Conservation (phyloP, 2,113 vertebrate species). For the Tautogolabrus adspersus region DNA sequence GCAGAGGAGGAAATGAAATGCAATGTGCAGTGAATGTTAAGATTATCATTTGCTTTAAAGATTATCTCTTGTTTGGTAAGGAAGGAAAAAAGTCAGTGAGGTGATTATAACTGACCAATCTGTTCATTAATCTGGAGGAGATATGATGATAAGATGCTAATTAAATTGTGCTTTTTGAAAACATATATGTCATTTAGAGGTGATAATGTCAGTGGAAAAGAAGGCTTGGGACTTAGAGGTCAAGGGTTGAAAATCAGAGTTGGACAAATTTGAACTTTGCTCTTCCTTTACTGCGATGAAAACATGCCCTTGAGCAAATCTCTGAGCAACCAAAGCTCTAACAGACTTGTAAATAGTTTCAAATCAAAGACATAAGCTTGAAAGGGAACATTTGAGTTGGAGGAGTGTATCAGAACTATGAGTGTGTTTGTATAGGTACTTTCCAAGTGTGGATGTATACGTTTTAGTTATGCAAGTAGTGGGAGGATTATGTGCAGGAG, state of each 20-base stretch:
- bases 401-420: too few relatives aligned
- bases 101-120: constrained; percentile 47
- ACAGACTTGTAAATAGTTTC: not conserved
- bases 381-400: too few relatives aligned
- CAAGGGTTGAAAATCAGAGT: too few relatives aligned
- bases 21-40: constrained; percentile 56
- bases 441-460: not conserved
- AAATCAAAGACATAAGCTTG: too few relatives aligned
- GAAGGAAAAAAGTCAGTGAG: constrained; percentile 5
- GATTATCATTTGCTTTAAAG: constrained; percentile 50
- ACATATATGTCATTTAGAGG: constrained; percentile 6
- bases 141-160: constrained; percentile 38
- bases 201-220: not conserved
- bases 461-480: not conserved
- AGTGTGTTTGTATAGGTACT: too few relatives aligned
- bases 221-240: too few relatives aligned
- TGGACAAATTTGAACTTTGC: not conserved
- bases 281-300: not conserved
- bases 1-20: constrained; percentile 65
- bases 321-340: not conserved
- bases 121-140: constrained; percentile 43
- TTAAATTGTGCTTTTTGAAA: constrained; percentile 33
- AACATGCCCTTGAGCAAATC: constrained; percentile 16
- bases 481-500: too few relatives aligned
- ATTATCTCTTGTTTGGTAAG: constrained; percentile 17